Conservation (phyloP, 2,888 invertebrate species). For the Patella depressa region DNA sequence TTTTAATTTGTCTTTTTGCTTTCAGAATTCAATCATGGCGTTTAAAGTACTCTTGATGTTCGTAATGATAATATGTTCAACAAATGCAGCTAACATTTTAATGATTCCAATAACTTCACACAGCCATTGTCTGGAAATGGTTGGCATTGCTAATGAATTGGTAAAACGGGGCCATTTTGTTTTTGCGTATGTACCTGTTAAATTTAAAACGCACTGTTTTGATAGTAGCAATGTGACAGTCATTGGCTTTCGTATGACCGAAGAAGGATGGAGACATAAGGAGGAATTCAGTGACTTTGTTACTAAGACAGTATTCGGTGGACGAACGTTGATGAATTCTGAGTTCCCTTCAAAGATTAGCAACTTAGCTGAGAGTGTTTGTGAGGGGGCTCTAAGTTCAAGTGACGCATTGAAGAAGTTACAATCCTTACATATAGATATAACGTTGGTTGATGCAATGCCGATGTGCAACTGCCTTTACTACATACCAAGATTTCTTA, state of each 20-base stretch:
- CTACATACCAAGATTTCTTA: not conserved
- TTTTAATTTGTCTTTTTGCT: too few relatives aligned
- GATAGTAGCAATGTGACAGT: not conserved
- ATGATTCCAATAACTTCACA: conserved; percentile 8
- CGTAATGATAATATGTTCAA: too few relatives aligned
- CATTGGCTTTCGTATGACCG: not conserved
- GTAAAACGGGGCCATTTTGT: conserved; percentile 21
- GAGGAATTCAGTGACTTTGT: not conserved
- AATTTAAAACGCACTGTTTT: conserved; percentile 11
- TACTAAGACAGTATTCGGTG: not conserved
- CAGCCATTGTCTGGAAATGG: conserved; percentile 16
- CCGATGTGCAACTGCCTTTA: not conserved
- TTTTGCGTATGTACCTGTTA: conserved; percentile 14
- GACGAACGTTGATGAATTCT: not conserved
- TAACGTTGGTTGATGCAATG: not conserved
- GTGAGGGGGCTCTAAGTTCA: not conserved
- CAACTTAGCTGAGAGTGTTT: not conserved
- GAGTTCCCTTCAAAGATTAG: not conserved
- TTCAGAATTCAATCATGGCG: too few relatives aligned
- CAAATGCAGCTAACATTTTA: conserved; percentile 16
- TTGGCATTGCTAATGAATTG: conserved; percentile 18
- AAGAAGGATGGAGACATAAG: not conserved
- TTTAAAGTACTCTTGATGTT: too few relatives aligned
- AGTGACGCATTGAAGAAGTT: not conserved
- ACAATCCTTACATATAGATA: not conserved